Evolutionary conservation across 2,113 vertebrate species (phyloP).

Genomic region (Panurus biarmicus): DNA sequence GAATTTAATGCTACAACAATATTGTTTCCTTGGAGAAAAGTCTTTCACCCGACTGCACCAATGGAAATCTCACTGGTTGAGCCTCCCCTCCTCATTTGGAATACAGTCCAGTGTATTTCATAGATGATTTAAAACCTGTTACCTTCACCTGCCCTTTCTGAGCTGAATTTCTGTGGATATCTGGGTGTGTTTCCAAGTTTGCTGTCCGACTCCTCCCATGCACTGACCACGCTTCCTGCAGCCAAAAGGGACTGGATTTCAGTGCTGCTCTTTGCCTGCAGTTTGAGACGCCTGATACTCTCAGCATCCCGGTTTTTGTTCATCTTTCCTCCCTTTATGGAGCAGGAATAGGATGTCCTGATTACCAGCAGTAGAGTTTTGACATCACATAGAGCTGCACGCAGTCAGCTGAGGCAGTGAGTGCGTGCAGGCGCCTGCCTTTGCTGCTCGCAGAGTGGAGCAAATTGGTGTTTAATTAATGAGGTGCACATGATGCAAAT

Average conservation of each 20-base stretch:
- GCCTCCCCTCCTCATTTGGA: neutral
- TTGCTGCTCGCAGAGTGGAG: neutral
- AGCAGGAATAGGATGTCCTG: neutral
- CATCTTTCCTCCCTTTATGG: neutral
- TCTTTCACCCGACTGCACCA: neutral
- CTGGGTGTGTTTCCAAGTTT: neutral
- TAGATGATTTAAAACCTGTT: neutral
- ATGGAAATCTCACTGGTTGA: neutral
- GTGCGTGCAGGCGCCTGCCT: neutral
- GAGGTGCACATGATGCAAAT: neutral
- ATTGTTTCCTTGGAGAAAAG: neutral
- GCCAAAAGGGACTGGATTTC: neutral
- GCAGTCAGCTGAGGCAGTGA: neutral
- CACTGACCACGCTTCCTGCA: neutral
- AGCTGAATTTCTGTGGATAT: neutral
- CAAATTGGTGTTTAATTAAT: neutral
- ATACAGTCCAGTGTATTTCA: neutral
- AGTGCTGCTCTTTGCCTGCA: neutral
- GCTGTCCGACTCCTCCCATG: neutral
- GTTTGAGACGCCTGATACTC: neutral
- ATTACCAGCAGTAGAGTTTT: neutral
- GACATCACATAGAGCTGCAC: rapidly evolving
- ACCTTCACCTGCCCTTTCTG: neutral
- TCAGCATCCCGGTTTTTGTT: neutral
- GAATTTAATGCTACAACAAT: neutral